phyloP scores from a whole-genome alignment of 2,797 vertebrate species.

The Rhabdophis nuchalis region DNA sequence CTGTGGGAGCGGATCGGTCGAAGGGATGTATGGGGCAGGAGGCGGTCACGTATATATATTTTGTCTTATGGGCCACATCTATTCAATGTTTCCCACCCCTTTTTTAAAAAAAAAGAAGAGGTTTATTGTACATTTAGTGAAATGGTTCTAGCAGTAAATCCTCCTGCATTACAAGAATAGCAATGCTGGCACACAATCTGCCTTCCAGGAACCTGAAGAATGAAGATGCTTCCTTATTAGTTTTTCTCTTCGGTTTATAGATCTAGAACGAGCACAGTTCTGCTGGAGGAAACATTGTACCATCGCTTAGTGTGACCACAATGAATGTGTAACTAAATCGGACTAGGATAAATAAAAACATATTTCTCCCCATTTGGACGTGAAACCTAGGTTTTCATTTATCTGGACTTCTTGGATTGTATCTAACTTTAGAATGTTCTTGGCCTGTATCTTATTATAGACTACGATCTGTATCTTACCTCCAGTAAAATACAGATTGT shows the following conservation, averaged over 20 bases:
- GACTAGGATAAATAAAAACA: background rate
- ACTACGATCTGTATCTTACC: background rate
- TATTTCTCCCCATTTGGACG: background rate
- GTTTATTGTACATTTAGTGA: background rate
- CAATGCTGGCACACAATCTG: background rate
- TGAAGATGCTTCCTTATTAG: background rate
- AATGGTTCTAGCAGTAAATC: constrained; percentile 2
- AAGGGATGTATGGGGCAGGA: too few species aligned
- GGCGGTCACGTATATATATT: too few species aligned
- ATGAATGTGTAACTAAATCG: background rate
- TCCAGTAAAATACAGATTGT: background rate
- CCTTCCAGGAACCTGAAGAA: constrained; percentile 25
- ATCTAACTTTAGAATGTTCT: background rate
- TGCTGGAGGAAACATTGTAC: constrained; percentile 19
- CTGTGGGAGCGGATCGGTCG: too few species aligned
- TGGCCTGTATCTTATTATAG: background rate
- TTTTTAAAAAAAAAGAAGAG: background rate
- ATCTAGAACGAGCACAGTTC: background rate
- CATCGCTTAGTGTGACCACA: background rate
- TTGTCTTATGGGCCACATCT: background rate
- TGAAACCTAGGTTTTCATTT: background rate
- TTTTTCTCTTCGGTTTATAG: constrained; percentile 13
- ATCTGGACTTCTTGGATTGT: background rate
- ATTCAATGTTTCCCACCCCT: background rate
- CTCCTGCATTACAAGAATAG: background rate